Conservation (phyloP, 2,888 invertebrate genomes). For the Axea sp. region DNA sequence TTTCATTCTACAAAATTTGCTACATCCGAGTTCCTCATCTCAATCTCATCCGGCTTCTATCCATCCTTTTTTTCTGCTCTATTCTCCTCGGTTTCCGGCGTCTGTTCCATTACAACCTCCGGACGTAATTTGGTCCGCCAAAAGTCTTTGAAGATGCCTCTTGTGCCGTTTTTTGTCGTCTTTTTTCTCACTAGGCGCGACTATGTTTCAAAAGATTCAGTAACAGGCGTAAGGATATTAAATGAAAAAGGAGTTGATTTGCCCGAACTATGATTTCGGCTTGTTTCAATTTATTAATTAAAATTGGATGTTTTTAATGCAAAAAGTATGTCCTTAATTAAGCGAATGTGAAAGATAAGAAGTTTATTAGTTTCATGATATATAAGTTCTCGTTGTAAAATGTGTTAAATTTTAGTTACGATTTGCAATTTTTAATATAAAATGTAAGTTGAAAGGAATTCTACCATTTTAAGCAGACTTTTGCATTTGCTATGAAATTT, state of each 20-base stretch:
- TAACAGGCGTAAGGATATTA: slow-evolving; percentile 11
- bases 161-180: slow-evolving; percentile 31
- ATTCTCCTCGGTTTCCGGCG: slow-evolving; percentile 50
- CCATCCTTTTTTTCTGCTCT: slow-evolving; percentile 25
- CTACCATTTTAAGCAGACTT: too few species aligned
- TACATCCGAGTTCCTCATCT: slow-evolving; percentile 51
- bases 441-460: too few species aligned
- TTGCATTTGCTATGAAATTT: too few species aligned
- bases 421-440: too few species aligned
- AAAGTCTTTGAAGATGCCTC: slow-evolving; percentile 51
- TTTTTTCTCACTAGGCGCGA: slow-evolving; percentile 9
- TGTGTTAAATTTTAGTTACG: too few species aligned
- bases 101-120: slow-evolving; percentile 50
- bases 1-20: slow-evolving; percentile 26
- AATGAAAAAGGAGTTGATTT: slow-evolving; percentile 9
- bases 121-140: slow-evolving; percentile 56
- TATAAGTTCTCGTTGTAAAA: too few species aligned
- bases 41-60: slow-evolving; percentile 37
- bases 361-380: too few species aligned
- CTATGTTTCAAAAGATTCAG: slow-evolving; percentile 27
- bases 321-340: not conserved
- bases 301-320: not conserved
- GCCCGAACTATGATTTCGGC: slow-evolving; percentile 1
- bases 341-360: too few species aligned
- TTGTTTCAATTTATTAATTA: slow-evolving; percentile 6